Evolutionary conservation across 2,113 vertebrate genomes (phyloP).

Genomic region (Orcinus orca): DNA sequence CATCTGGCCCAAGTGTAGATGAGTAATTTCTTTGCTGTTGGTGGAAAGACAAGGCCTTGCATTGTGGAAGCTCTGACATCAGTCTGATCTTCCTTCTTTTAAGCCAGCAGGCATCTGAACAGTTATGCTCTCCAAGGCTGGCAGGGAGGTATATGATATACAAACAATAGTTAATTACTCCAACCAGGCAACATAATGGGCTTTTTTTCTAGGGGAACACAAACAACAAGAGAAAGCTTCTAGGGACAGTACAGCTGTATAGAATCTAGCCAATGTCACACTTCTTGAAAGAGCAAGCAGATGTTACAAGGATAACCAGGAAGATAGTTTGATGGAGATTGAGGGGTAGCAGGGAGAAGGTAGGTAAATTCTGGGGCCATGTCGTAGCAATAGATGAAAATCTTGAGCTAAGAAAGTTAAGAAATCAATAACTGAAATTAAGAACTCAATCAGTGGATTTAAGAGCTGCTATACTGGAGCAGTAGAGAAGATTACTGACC

Average conservation of each 20-base stretch:
- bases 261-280: neutral
- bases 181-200: slow-evolving; percentile 1
- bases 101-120: neutral
- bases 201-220: neutral
- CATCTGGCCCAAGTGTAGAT: neutral
- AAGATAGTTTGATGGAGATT: neutral
- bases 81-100: neutral
- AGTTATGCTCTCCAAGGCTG: neutral
- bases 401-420: neutral
- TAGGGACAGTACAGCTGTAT: neutral
- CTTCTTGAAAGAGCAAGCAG: neutral
- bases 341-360: neutral
- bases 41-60: neutral
- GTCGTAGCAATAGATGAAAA: slow-evolving; percentile 18
- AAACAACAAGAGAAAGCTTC: neutral
- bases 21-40: slow-evolving; percentile 1
- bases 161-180: neutral
- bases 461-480: neutral
- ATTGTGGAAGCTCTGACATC: slow-evolving; percentile 15
- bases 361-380: neutral
- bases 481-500: neutral
- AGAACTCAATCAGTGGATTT: neutral
- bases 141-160: neutral
- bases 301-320: neutral
- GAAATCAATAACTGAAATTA: neutral